Base-by-base conservation (phyloP, 2,888 invertebrate genomes). In the Steinernema scapterisci region DNA sequence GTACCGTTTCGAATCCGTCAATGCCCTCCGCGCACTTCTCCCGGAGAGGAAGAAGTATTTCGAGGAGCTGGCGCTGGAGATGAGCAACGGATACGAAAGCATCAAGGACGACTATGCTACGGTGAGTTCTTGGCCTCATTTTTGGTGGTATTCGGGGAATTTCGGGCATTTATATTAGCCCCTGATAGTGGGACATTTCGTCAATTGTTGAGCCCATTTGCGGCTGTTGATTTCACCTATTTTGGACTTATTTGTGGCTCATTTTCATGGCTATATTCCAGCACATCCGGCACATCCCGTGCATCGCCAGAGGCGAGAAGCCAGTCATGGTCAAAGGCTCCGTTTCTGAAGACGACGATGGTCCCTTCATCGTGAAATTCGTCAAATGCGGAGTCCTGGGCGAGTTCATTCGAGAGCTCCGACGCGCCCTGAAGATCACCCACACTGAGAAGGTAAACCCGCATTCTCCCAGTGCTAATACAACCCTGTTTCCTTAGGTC, bases 1-100 rank as follows among this genome's bases (percentile, higher is more conserved):
- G n/a, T 83, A 83, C 71, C 79, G 82, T 27, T 81, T 78, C 51
- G 81, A 82, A 54, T 79, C 81, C 21, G 83, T 83, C 23, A 76
- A 79, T 25, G 79, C 82, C 16, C 77, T 82, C 3, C 75, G 76
- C 21, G 82, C 81, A 0, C 78, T 80, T 43, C 81, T 82, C 31
- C 82, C 83, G 9, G 82, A 83, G 46, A 74, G 76, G 27, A 77
- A 78, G 56, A 48, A 72, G 72, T 83, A 80, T 74, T 83, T 83
- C 56, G 80, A 80, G 1, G 80, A 79, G 56, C 79, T 83, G 74
- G 80, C 79, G 19, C 77, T 83, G 16, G 77, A 79, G 23, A 71
- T 72, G 21, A 79, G 80, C 45, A 80, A 80, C 54, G 82, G 81
- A 5, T 80, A 81, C 78, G 82, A 82, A 54, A 78, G 79, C 21